Evolutionary conservation across 2,888 invertebrate genomes (phyloP).

Genomic region (Bugula neritina): DNA sequence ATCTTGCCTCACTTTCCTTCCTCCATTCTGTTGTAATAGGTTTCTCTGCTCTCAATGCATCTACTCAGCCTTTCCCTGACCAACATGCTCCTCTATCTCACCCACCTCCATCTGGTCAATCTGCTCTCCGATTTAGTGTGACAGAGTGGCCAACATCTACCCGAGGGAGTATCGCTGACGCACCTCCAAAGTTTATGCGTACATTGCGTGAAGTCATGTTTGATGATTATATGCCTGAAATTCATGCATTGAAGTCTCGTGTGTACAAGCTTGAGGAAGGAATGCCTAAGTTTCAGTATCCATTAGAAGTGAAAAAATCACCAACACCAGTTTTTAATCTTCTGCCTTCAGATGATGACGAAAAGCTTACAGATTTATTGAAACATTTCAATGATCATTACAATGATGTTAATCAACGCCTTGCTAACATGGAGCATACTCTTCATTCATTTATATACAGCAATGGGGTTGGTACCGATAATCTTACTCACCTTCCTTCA

Average conservation of each 20-base stretch:
- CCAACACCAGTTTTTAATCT: not conserved
- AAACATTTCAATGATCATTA: conserved; percentile 9
- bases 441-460: not conserved
- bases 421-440: not conserved
- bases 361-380: not conserved
- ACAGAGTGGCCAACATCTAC: not conserved
- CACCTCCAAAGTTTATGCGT: not conserved
- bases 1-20: too few species aligned
- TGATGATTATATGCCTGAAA: conserved; percentile 27
- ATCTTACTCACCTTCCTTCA: too few species aligned
- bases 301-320: not conserved
- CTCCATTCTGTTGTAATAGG: too few species aligned
- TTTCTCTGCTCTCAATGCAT: too few species aligned
- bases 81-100: too few species aligned
- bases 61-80: too few species aligned
- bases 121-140: not conserved
- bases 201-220: conserved; percentile 19
- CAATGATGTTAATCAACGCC: not conserved
- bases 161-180: not conserved
- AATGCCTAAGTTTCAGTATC: too few species aligned
- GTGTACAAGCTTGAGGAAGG: conserved; percentile 8
- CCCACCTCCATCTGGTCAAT: not conserved
- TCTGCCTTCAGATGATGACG: conserved; percentile 2
- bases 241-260: not conserved
- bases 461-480: not conserved